A percentile compares a stretch with the other conserved stretches of the same genome.
Evolutionary conservation across 2,797 vertebrate species (phyloP).

Genomic region (Leptodactylus fallax): DNA sequence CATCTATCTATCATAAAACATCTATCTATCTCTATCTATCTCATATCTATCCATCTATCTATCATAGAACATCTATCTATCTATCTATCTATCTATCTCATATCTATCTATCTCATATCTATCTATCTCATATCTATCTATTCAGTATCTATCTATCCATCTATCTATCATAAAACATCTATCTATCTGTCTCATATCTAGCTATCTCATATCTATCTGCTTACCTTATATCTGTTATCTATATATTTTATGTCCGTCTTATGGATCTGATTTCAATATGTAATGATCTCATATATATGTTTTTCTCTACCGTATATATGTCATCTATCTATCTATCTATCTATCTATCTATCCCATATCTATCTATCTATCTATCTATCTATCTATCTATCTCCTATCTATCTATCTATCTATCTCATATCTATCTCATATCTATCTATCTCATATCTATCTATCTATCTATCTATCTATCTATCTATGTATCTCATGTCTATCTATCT

Average conservation of each 20-base stretch:
- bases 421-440: background rate
- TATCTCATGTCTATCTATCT: background rate
- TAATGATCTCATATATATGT: no score
- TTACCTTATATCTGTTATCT: background rate
- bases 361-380: slow-evolving; percentile 56
- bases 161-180: background rate
- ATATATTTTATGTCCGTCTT: no score
- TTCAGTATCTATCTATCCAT: background rate
- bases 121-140: background rate
- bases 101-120: background rate
- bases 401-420: slow-evolving; percentile 1
- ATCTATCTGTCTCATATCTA: background rate
- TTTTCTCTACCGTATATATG: no score
- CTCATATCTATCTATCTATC: slow-evolving; percentile 10
- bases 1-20: no score
- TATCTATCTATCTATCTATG: background rate
- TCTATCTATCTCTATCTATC: no score
- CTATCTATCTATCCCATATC: background rate
- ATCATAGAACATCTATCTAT: no score
- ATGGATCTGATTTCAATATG: no score
- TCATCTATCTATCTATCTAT: slow-evolving; percentile 5
- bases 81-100: background rate
- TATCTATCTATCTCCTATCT: background rate
- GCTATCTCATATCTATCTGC: background rate
- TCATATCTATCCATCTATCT: no score